phyloP scores from a whole-genome alignment of 2,888 invertebrate species.

The Taphrorychus bicolor region DNA sequence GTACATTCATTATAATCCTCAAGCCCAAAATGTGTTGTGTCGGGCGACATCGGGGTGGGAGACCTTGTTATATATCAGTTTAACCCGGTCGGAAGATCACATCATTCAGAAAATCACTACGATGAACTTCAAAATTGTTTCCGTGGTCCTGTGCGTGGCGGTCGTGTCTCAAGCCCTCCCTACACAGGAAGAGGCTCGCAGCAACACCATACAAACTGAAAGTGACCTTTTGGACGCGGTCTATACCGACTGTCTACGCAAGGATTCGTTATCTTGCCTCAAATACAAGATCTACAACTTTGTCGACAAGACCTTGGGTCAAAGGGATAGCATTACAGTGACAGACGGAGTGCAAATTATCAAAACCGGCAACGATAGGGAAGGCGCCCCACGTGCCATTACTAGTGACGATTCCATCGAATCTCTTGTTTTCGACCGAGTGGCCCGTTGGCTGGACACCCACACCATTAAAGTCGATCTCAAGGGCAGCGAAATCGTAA shows the following conservation, averaged over 20 bases:
- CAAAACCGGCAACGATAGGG: constrained; percentile 75
- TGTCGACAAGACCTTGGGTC: constrained; percentile 83
- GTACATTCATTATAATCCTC: constrained; percentile 59
- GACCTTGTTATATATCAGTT: constrained; percentile 58
- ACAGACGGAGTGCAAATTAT: constrained; percentile 86
- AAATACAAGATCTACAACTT: constrained; percentile 87
- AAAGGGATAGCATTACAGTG: constrained; percentile 80
- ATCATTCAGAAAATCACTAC: constrained; percentile 49
- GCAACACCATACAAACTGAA: constrained; percentile 70
- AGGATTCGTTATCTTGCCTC: constrained; percentile 84
- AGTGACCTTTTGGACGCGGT: constrained; percentile 81
- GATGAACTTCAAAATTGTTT: constrained; percentile 62
- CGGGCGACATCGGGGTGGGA: constrained; percentile 54
- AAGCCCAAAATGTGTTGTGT: constrained; percentile 60
- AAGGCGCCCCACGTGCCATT: constrained; percentile 79
- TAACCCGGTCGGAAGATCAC: constrained; percentile 52
- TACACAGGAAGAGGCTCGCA: constrained; percentile 64
- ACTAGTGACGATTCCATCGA: constrained; percentile 71
- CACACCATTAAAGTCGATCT: constrained; percentile 85
- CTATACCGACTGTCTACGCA: constrained; percentile 79
- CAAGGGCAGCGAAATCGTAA: constrained; percentile 83
- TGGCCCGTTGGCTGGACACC: constrained; percentile 78
- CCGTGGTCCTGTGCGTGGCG: constrained; percentile 63
- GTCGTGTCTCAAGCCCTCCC: constrained; percentile 69
- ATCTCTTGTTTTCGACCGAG: constrained; percentile 69